Base-by-base conservation (phyloP, 2,888 invertebrate species). In the Papilio demoleus region DNA sequence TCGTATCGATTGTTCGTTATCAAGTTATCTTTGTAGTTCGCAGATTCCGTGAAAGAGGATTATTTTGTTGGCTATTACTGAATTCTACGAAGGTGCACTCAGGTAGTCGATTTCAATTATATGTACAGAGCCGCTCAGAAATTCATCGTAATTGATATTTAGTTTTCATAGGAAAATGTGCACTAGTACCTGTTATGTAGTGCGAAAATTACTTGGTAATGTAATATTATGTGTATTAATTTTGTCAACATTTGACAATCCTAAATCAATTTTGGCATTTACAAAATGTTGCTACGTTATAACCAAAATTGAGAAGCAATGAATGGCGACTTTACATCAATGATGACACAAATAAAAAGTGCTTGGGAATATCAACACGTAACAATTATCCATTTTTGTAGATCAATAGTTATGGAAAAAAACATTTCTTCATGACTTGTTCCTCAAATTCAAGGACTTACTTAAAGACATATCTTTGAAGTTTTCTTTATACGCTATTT, bases 1-100 rank as follows among this genome's bases (percentile, higher is more conserved):
- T 90, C 75, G 61, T 64, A 56, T 70, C 77, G 76, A 77, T 80
- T 81, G 72, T 77, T 76, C 81, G 80, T 84, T 80, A 81, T 83
- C 80, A 79, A 81, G 79, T 85, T 86, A 87, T 87, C 87, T 86
- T 85, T 85, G 86, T 86, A 85, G 85, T 88, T 88, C 88, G 85
- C 83, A 83, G 86, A 84, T 88, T 88, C 85, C 83, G 77, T 81
- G 82, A 87, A 84, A 87, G 84, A 88, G 89, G 90, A 90, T 91
- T 90, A 90, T 83, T 65, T 78, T 81, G 82, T 86, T 87, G 84
- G 82, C 85, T 81, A 89, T 91, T 90, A 88, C 87, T 82, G 85
- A 77, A 78, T 92, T 91, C 92, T 85, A 81, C 86, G 92, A 92
- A 92, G 90, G 88, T 85, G 85, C 83, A 47, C 8, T 27, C 89